Evolutionary conservation across 35 echinoderm and acorn worm species (phyloP).

Genomic region (Heliocidaris erythrogramma): DNA sequence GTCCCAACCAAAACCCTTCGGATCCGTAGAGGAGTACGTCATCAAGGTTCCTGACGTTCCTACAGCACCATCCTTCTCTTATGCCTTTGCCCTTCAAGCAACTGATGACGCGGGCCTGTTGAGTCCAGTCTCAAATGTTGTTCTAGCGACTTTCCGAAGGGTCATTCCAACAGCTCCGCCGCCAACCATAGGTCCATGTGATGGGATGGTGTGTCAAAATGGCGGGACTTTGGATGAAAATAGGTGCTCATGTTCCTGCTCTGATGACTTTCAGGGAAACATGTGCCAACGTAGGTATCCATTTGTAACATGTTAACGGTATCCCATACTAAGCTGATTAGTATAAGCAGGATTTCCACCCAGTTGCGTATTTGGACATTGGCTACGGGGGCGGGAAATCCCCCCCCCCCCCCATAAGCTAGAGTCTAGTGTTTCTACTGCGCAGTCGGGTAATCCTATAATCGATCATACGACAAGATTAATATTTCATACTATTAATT

Average conservation of each 20-base stretch:
- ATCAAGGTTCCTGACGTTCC: neutral
- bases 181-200: neutral
- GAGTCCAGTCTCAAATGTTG: neutral
- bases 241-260: neutral
- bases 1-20: neutral
- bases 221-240: neutral
- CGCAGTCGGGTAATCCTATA: too few species aligned
- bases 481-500: too few species aligned
- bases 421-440: too few species aligned
- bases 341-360: too few species aligned
- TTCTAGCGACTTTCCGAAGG: neutral
- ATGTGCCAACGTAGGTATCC: neutral
- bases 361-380: too few species aligned
- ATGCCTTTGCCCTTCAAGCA: neutral
- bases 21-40: neutral
- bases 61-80: neutral
- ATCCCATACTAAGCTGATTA: too few species aligned
- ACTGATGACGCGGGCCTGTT: neutral
- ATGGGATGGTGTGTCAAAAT: neutral
- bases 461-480: too few species aligned
- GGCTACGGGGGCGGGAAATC: too few species aligned
- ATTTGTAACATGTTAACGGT: too few species aligned
- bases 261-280: neutral
- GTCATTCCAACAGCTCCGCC: neutral
- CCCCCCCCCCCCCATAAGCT: too few species aligned